Percentiles rank a stretch among this genome's conserved stretches.
Conservation (phyloP, 1,140 invertebrate genomes). For the Drosophila jambulina region DNA sequence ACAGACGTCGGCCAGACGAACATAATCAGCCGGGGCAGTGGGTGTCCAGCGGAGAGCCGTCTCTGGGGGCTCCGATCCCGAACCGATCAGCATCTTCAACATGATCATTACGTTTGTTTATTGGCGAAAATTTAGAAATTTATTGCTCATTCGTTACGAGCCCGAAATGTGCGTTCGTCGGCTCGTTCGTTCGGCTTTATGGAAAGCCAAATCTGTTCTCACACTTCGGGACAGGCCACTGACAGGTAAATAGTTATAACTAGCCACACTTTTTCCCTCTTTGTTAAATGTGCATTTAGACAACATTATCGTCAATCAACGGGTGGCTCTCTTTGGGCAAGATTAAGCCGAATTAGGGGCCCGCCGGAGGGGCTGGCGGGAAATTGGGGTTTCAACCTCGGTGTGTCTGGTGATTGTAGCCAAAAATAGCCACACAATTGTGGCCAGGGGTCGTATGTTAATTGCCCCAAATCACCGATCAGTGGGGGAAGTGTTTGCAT, state of each 20-base stretch:
- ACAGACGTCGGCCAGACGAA: conserved; percentile 69
- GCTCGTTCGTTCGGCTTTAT: conserved; percentile 11
- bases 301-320: conserved; percentile 72
- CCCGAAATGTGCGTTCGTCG: conserved; percentile 51
- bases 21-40: conserved; percentile 73
- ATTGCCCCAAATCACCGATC: conserved; percentile 44
- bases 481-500: conserved; percentile 25
- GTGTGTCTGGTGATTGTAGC: conserved; percentile 40
- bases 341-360: conserved; percentile 67
- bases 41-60: conserved; percentile 63
- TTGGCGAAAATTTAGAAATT: conserved; percentile 82
- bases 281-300: conserved; percentile 70
- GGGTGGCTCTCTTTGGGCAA: conserved; percentile 48
- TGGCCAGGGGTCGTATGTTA: conserved; percentile 48
- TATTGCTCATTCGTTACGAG: conserved; percentile 75
- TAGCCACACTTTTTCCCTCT: conserved; percentile 19
- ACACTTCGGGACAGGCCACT: conserved; percentile 63
- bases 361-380: conserved; percentile 5
- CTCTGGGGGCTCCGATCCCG: conserved; percentile 15
- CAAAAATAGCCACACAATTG: conserved; percentile 41
- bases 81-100: conserved; percentile 61
- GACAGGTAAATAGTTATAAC: conserved; percentile 68
- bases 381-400: conserved; percentile 16
- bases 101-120: conserved; percentile 80
- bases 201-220: conserved; percentile 67